Evolutionary conservation across 2,888 invertebrate species (phyloP), one percentile per base, ranked within the genome.

Genomic region (Heliconius charithonia): DNA sequence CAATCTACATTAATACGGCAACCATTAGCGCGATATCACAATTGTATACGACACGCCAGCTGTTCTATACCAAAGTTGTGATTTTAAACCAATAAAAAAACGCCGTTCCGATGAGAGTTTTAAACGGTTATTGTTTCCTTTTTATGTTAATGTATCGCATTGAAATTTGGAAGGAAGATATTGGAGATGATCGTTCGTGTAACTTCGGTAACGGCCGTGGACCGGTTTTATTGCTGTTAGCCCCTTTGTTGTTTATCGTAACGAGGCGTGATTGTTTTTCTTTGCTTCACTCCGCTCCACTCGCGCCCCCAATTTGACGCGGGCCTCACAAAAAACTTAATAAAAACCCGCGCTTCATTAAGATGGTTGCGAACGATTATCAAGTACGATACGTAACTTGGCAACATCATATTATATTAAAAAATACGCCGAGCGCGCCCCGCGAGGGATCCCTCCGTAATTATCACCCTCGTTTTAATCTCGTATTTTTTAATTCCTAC

Each of bases 111-210:
- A 90, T 91, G 89, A 91, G 89, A 92, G 92, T 93, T 93, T 93
- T 92, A 92, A 94, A 94, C 89, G 92, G 93, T 93, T 94, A 94
- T 93, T 93, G 93, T 95, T 93, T 91, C 91, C 90, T 92, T 93
- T 94, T 95, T 93, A 94, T 93, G 93, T 90, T 94, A 93, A 94
- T 94, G 92, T 86, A 88, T 90, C 88, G 90, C 90, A 92, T 93
- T 92, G 91, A 91, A 92, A 91, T 91, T 90, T 89, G 89, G 87
- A 90, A 89, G 90, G 90, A 89, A 87, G 89, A 87, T 86, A 88
- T 87, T 86, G 86, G 84, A 86, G 85, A 85, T 86, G 89, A 88
- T 88, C 92, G 92, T 91, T 88, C 92, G 92, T 91, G 92, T 91
- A 89, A 91, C 90, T 87, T 87, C 83, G 79, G 88, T 86, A 88